These are phyloP conservation scores for Mythimna loreyi DNA, from an alignment of 2,888 invertebrate species.

Conservation along the genomic window DNA sequence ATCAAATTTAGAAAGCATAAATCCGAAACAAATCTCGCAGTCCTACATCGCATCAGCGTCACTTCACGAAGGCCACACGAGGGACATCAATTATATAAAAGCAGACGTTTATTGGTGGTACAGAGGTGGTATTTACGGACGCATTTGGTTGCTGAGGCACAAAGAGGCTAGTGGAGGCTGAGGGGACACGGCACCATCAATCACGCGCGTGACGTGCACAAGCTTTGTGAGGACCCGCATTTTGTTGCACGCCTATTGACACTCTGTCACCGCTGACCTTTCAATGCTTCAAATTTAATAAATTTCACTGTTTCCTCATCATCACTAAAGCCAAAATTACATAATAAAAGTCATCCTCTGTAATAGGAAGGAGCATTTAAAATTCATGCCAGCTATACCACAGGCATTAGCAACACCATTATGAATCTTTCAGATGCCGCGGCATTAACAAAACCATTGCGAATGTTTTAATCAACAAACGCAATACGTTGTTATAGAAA, in stretches of 20 bases:
- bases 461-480: constrained; percentile 61
- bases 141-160: constrained; percentile 77
- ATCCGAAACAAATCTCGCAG: constrained; percentile 17
- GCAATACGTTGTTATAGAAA: constrained; percentile 42
- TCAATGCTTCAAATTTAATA: constrained; percentile 64
- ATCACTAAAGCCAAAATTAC: constrained; percentile 50
- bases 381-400: constrained; percentile 50
- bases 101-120: constrained; percentile 67
- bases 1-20: background rate
- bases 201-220: constrained; percentile 84
- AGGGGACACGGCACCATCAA: constrained; percentile 76
- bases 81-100: constrained; percentile 49
- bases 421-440: constrained; percentile 67
- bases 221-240: constrained; percentile 78
- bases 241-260: constrained; percentile 78
- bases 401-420: constrained; percentile 59
- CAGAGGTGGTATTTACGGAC: constrained; percentile 71
- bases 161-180: constrained; percentile 62
- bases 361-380: constrained; percentile 44
- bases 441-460: constrained; percentile 69
- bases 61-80: constrained; percentile 20
- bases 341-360: constrained; percentile 53
- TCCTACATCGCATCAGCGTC: constrained; percentile 10
- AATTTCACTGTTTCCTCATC: constrained; percentile 46
- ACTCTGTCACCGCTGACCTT: constrained; percentile 73